These are phyloP conservation scores for Gymnorhina tibicen DNA, from an alignment of 2,113 vertebrate species.

Conservation along the genomic window DNA sequence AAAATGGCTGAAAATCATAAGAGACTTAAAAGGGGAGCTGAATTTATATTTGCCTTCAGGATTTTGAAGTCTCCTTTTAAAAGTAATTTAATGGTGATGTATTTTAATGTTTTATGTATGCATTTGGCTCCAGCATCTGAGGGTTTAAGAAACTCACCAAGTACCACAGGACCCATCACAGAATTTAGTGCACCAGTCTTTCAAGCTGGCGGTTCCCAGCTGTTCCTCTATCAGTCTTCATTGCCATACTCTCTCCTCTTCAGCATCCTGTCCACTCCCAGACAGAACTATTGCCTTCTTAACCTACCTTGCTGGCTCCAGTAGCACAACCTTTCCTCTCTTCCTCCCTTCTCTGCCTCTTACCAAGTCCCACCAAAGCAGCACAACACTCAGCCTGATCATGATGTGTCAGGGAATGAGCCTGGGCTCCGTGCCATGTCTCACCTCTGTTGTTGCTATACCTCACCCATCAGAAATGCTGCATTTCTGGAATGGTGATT, in stretches of 20 bases:
- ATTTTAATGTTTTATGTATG: neutral
- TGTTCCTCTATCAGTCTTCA: neutral
- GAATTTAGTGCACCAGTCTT: neutral
- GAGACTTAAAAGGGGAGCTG: neutral
- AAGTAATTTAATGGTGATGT: neutral
- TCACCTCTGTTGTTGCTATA: neutral
- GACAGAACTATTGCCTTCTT: neutral
- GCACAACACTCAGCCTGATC: neutral
- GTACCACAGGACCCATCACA: neutral
- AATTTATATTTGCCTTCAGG: neutral
- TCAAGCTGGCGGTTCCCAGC: neutral
- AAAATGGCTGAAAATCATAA: neutral
- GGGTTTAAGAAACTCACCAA: neutral
- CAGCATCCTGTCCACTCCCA: neutral
- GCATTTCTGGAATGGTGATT: neutral
- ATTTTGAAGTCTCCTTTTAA: neutral
- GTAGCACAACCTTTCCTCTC: neutral
- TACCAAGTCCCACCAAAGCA: neutral
- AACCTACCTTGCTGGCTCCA: neutral
- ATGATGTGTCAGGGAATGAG: neutral
- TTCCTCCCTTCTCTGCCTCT: neutral
- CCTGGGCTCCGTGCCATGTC: neutral
- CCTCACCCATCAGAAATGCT: neutral
- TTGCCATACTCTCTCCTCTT: neutral
- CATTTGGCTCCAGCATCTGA: neutral